A percentile compares a stretch with the other conserved stretches of the same genome.
Conservation (phyloP, 2,113 vertebrate genomes). For the Equus przewalskii region DNA sequence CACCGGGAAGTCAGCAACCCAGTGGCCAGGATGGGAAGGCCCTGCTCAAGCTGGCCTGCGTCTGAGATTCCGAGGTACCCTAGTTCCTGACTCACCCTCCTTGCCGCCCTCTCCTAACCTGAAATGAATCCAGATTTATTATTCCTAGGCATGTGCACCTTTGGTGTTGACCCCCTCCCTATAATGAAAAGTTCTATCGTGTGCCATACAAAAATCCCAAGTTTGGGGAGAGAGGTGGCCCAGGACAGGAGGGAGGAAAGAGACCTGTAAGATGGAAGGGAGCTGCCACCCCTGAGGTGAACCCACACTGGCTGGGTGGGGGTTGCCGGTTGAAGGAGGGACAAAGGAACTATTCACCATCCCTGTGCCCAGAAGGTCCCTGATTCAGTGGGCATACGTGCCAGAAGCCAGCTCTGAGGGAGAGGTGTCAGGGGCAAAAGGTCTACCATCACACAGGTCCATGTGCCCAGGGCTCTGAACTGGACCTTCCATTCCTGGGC, state of each 20-base stretch:
- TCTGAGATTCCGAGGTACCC: fast-evolving
- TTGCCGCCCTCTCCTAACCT: not conserved
- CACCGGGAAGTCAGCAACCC: not conserved
- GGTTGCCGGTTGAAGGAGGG: not conserved
- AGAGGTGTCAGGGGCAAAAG: too few species aligned
- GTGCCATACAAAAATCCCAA: not conserved
- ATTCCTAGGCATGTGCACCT: not conserved
- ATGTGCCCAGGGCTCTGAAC: not conserved
- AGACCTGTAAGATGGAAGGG: too few species aligned
- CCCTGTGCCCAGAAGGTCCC: too few species aligned
- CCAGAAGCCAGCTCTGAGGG: not conserved
- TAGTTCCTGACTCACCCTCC: not conserved
- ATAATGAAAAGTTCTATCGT: fast-evolving
- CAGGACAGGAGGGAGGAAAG: not conserved
- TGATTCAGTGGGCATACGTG: fast-evolving
- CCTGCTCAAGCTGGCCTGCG: not conserved
- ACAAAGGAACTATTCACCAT: not conserved
- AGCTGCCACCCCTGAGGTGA: not conserved
- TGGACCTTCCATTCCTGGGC: not conserved
- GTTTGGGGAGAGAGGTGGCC: not conserved
- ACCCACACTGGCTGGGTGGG: too few species aligned
- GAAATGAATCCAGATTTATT: not conserved
- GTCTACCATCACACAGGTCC: not conserved
- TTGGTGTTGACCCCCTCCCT: not conserved
- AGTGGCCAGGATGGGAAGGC: not conserved